These are phyloP conservation scores for Sinocyclocheilus maitianheensis DNA, from an alignment of 2,113 vertebrate genomes.

Conservation along the genomic window DNA sequence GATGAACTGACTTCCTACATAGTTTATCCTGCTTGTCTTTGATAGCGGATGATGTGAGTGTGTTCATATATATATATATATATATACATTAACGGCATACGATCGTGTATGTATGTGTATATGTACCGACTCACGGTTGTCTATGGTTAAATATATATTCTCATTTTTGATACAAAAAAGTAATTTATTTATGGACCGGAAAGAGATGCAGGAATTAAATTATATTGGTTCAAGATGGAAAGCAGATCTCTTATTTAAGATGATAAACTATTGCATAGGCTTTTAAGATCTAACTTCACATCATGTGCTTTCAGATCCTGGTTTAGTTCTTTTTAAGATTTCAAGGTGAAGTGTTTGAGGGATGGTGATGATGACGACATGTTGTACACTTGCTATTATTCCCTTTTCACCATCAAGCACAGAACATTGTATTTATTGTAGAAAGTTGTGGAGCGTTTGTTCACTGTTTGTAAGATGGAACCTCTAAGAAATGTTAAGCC, in stretches of 20 bases:
- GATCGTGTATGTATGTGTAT: slow-evolving; percentile 53
- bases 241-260: slow-evolving; percentile 75
- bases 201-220: slow-evolving; percentile 74
- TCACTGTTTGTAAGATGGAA: slow-evolving; percentile 86
- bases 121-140: slow-evolving; percentile 63
- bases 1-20: slow-evolving; percentile 83
- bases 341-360: slow-evolving; percentile 70
- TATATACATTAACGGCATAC: slow-evolving; percentile 31
- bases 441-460: slow-evolving; percentile 86
- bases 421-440: slow-evolving; percentile 93
- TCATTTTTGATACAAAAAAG: slow-evolving; percentile 83
- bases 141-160: slow-evolving; percentile 72
- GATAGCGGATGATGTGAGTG: slow-evolving; percentile 73
- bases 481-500: slow-evolving; percentile 87
- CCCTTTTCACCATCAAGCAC: slow-evolving; percentile 81
- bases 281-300: slow-evolving; percentile 69
- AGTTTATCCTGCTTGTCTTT: slow-evolving; percentile 76
- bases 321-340: slow-evolving; percentile 70
- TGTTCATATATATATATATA: slow-evolving; percentile 38
- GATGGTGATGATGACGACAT: slow-evolving; percentile 48
- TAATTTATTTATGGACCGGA: slow-evolving; percentile 85
- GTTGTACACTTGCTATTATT: slow-evolving; percentile 73
- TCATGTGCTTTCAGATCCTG: slow-evolving; percentile 80
- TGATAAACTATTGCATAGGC: slow-evolving; percentile 62
- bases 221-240: slow-evolving; percentile 75